Base-by-base conservation (phyloP, 2,888 invertebrate genomes). In the Eupithecia dodoneata region DNA sequence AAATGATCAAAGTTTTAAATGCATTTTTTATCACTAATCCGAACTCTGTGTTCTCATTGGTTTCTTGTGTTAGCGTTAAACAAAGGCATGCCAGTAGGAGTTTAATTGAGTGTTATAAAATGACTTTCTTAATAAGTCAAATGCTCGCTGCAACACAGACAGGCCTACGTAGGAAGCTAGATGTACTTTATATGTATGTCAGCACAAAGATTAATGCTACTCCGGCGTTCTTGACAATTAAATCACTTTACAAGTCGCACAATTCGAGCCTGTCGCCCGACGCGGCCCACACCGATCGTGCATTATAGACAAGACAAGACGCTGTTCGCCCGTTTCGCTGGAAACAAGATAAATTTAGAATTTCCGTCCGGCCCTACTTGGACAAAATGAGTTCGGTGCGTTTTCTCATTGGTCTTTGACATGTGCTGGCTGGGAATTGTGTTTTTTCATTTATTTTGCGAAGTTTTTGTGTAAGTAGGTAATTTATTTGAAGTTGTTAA, bases 341-440 rank as follows among this genome's bases (percentile, higher is more conserved):
- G 93, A 94, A 94, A 91, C 88, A 78, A 85, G 90, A 92, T 94
- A 94, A 92, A 90, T 92, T 93, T 95, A 95, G 94, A 94, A 93
- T 94, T 89, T 93, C 93, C 92, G 93, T 92, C 90, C 91, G 90
- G 88, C 92, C 93, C 90, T 91, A 92, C 89, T 91, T 92, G 90
- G 93, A 89, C 83, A 87, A 91, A 92, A 93, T 93, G 91, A 89
- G 90, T 90, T 91, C 91, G 90, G 90, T 91, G 88, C 88, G 85
- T 87, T 90, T 91, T 90, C 87, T 85, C 85, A 82, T 86, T 87
- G 87, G 85, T 88, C 89, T 87, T 89, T 88, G 86, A 87, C 87
- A 87, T 87, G 88, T 85, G 85, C 83, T 84, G 80, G 82, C 84
- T 80, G 79, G 80, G 76, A 84, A 85, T 83, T 80, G 86, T 84